Base-by-base conservation (phyloP, 2,888 invertebrate genomes). In the Apodemia duryi region DNA sequence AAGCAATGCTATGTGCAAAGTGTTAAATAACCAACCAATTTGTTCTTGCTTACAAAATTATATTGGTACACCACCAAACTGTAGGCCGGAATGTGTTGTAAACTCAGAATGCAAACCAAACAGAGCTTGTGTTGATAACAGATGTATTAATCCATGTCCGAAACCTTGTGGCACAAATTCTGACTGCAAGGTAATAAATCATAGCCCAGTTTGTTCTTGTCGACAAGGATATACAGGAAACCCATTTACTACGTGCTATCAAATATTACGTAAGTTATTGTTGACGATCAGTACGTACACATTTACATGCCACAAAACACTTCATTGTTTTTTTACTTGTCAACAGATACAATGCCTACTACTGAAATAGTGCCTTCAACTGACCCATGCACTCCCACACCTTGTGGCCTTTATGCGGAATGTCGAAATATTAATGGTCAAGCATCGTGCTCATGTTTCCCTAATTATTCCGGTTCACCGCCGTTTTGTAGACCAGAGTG, bases 161-260 rank as follows among this genome's bases (percentile, higher is more conserved):
- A 94, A 93, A 64, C 93, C 94, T 9, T 95, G 95, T 78, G 95
- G 95, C 41, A 86, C 90, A 66, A 94, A 94, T 76, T 94, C 95
- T 21, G 90, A 93, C 66, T 96, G 96, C 73, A 93, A 93, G 81
- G 95, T 95, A 6, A 92, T 94, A 35, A 95, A 95, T 77, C 96
- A 96, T 76, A 94, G 94, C 71, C 95, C 96, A 6, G 92, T 95
- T 41, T 96, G 96, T 77, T 93, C 94, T 63, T 96, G 96, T 78
- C 90, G 93, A 61, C 81, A 87, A n/a, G 94, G 94, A 63, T 94
- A 93, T 80, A 92, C 94, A 61, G 96, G 96, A 71, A 93, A 94
- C 81, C 95, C 95, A 9, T 95, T 96, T 77, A 94, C 94, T 1
- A 91, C 92, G 69, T 95, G 95, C 74, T 81, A 88, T 68, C 82